These are phyloP conservation scores for Drosophila sp. DNA, from an alignment of 1,140 invertebrate species.

Conservation along the genomic window DNA sequence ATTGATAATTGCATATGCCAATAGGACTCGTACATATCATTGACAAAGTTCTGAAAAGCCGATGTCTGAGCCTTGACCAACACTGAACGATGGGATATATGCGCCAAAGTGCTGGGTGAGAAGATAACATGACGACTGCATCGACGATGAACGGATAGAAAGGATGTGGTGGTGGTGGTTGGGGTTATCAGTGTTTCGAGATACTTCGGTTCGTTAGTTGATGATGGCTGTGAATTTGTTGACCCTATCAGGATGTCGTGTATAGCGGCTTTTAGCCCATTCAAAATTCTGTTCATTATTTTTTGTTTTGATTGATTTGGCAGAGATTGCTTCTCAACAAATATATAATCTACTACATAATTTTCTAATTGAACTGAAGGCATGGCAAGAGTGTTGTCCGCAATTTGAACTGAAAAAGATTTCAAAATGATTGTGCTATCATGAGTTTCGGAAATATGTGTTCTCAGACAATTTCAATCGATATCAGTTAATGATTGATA, in stretches of 20 bases:
- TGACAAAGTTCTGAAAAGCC: constrained; percentile 32
- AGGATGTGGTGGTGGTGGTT: too few species aligned
- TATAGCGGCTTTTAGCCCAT: constrained; percentile 17
- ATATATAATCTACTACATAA: not conserved
- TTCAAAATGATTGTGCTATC: too few species aligned
- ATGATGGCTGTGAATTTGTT: constrained; percentile 27
- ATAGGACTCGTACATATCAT: constrained; percentile 25
- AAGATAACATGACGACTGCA: constrained; percentile 25
- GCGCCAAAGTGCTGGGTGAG: constrained; percentile 30
- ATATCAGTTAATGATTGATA: too few species aligned
- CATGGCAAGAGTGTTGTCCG: too few species aligned
- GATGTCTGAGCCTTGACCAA: constrained; percentile 15
- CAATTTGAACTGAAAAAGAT: too few species aligned
- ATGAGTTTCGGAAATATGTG: too few species aligned
- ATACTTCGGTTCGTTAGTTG: too few species aligned
- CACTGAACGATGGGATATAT: not conserved
- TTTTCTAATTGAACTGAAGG: not conserved
- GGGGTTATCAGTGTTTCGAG: too few species aligned
- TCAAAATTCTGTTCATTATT: not conserved
- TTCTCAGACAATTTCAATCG: too few species aligned
- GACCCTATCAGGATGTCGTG: constrained; percentile 8
- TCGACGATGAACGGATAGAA: not conserved
- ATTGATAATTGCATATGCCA: constrained; percentile 20
- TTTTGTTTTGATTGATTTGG: not conserved
- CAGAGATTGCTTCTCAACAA: not conserved